Percentiles rank a stretch among this genome's conserved stretches.
These are phyloP conservation scores for Argyrosomus regius DNA, from an alignment of 2,797 vertebrate species.

Conservation along the genomic window DNA sequence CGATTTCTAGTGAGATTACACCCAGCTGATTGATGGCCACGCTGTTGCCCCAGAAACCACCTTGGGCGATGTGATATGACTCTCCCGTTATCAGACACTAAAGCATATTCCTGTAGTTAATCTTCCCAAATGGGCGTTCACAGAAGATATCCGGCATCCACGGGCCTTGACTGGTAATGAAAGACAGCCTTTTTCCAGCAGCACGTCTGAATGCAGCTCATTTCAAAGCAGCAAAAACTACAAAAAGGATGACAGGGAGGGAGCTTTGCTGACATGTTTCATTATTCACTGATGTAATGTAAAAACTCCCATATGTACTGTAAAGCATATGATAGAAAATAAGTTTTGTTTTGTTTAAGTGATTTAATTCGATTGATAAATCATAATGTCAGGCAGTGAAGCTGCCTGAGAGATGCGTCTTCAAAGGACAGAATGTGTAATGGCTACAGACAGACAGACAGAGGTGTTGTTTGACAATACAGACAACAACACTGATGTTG, in stretches of 20 bases:
- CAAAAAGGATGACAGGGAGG: conserved; percentile 32
- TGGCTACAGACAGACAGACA: neutral
- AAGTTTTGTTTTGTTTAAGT: conserved; percentile 14
- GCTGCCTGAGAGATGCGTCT: conserved; percentile 9
- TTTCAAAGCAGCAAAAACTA: conserved; percentile 56
- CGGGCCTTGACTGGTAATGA: conserved; percentile 72
- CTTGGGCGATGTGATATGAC: conserved; percentile 78
- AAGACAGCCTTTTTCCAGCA: conserved; percentile 59
- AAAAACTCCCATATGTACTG: neutral
- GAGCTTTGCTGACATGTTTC: conserved; percentile 25
- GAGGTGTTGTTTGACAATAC: neutral
- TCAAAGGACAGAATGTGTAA: neutral
- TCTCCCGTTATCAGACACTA: conserved; percentile 76
- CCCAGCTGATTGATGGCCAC: conserved; percentile 80
- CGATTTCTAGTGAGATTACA: conserved; percentile 76
- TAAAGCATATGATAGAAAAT: neutral
- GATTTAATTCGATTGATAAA: conserved; percentile 24
- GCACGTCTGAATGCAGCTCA: conserved; percentile 55
- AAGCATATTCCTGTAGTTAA: conserved; percentile 82
- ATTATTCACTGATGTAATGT: conserved; percentile 24
- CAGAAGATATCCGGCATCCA: conserved; percentile 62
- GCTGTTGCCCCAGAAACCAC: conserved; percentile 83
- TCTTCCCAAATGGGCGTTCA: conserved; percentile 77
- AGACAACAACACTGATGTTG: neutral
- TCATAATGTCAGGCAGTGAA: neutral